These are phyloP conservation scores for Budorcas taxicolor DNA, from an alignment of 2,113 vertebrate genomes.

Conservation along the genomic window DNA sequence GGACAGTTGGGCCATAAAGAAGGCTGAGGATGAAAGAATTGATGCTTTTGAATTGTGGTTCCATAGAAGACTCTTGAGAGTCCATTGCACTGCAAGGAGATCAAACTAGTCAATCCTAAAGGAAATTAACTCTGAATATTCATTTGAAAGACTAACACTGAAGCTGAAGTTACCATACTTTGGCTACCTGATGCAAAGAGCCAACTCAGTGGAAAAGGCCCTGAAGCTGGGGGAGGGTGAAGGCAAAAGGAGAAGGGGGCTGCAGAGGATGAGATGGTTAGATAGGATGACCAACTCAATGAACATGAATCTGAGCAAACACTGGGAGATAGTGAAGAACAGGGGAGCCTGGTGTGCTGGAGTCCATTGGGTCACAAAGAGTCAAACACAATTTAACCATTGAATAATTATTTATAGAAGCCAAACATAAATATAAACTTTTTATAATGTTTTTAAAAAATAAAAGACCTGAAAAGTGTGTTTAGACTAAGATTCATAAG, in stretches of 20 bases:
- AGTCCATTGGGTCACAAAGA: not conserved
- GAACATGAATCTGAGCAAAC: not conserved
- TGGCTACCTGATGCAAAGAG: not conserved
- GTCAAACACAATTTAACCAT: not conserved
- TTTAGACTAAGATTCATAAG: not conserved
- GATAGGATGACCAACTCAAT: not conserved
- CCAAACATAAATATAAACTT: not conserved
- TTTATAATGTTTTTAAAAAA: not conserved
- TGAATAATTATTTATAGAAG: not conserved
- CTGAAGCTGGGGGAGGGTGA: not conserved
- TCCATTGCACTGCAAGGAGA: not conserved
- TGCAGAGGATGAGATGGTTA: not conserved
- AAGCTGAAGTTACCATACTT: not conserved
- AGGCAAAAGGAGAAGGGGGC: not conserved
- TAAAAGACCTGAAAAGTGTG: not conserved
- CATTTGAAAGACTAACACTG: not conserved
- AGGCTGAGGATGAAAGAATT: not conserved
- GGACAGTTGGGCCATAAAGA: not conserved
- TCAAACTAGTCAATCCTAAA: not conserved
- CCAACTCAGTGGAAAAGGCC: not conserved
- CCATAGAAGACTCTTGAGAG: not conserved
- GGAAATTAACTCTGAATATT: not conserved
- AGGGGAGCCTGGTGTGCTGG: not conserved
- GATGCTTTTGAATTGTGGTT: not conserved
- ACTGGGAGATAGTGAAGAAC: not conserved